phyloP scores from a whole-genome alignment of 2,888 invertebrate genomes.

The Pristionchus fissidentatus region DNA sequence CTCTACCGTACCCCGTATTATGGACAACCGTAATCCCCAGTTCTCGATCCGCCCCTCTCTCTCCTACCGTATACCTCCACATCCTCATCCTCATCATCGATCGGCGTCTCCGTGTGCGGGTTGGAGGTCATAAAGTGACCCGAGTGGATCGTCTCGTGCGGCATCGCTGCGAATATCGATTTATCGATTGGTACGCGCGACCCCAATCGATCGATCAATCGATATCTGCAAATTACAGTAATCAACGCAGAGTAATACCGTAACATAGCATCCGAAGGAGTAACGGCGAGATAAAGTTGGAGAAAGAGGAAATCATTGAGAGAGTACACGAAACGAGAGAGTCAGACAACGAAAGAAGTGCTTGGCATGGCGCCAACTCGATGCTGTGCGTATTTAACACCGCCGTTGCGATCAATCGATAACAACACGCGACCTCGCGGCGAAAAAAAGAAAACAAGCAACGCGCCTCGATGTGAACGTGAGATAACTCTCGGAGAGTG shows the following conservation, averaged over 20 bases:
- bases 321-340: no score
- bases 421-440: slow-evolving; percentile 48
- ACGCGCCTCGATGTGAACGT: not conserved
- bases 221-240: not conserved
- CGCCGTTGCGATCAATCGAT: no score
- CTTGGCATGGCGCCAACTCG: no score
- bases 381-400: no score
- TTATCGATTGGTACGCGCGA: not conserved
- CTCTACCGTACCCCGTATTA: no score
- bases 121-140: slow-evolving; percentile 76
- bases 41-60: no score
- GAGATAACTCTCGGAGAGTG: slow-evolving; percentile 10
- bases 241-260: no score
- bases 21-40: no score
- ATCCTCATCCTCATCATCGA: slow-evolving; percentile 71
- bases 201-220: not conserved
- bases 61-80: slow-evolving; percentile 57
- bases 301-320: no score
- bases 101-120: slow-evolving; percentile 69
- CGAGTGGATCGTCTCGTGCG: slow-evolving; percentile 72
- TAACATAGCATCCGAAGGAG: no score
- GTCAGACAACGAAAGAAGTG: no score
- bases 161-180: not conserved
- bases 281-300: no score
- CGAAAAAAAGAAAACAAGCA: slow-evolving; percentile 4